A percentile compares a stretch with the other conserved stretches of the same genome.
phyloP scores from a whole-genome alignment of 30 jellyfish, hydroid and myxozoan species.

The Catostylus mosaicus region DNA sequence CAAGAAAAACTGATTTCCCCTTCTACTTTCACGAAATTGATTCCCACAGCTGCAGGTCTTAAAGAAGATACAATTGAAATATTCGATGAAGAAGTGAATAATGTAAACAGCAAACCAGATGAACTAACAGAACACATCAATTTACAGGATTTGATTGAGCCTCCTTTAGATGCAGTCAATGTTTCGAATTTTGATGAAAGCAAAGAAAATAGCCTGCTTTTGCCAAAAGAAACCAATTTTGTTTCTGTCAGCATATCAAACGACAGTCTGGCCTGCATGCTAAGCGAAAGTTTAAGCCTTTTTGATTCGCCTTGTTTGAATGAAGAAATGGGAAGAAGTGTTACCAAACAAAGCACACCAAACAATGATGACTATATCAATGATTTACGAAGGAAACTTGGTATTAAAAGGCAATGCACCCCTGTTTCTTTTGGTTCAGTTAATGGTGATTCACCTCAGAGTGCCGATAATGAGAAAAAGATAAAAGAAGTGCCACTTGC shows the following conservation, averaged over 20 bases:
- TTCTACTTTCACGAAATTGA: too few species aligned
- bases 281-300: neutral
- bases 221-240: neutral
- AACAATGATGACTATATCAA: neutral
- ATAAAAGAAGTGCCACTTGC: neutral
- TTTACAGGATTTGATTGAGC: too few species aligned
- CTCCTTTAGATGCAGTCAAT: neutral
- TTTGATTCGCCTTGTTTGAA: slow-evolving; percentile 26
- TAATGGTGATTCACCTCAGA: neutral
- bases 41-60: too few species aligned
- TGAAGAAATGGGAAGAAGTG: slow-evolving; percentile 2
- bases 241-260: neutral
- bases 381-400: slow-evolving; percentile 13
- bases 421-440: neutral
- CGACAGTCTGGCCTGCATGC: slow-evolving; percentile 31
- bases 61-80: too few species aligned
- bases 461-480: slow-evolving; percentile 4
- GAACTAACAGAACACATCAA: too few species aligned
- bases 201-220: neutral
- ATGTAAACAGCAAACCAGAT: too few species aligned
- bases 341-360: slow-evolving; percentile 5
- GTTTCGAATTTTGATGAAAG: neutral
- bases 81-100: too few species aligned
- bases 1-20: too few species aligned
- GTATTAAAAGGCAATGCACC: slow-evolving; percentile 18